phyloP scores from a whole-genome alignment of 23 tunicate species.

The Halocynthia roretzi region DNA sequence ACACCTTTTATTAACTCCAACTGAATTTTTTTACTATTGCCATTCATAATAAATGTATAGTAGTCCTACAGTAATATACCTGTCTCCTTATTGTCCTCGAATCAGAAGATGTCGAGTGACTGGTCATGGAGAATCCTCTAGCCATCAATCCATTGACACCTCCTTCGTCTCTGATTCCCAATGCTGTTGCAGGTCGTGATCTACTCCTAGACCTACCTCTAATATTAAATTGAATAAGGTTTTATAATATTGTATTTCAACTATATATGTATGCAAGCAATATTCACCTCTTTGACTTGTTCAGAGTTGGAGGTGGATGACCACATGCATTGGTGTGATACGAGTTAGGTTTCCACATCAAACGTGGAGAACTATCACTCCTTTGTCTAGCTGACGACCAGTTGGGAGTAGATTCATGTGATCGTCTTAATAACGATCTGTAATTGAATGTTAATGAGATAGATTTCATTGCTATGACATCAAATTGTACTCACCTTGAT shows the following conservation, averaged over 20 bases:
- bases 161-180: constrained; percentile 5
- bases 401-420: no score
- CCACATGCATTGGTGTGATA: constrained; percentile 44
- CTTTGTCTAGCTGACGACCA: no score
- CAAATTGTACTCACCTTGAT: constrained; percentile 20
- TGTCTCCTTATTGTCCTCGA: not conserved
- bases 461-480: not conserved
- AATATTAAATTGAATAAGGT: not conserved
- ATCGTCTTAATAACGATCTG: no score
- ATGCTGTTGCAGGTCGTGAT: constrained; percentile 29
- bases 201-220: constrained; percentile 28
- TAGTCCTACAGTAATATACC: constrained; percentile 19
- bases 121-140: constrained; percentile 23
- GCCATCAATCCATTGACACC: constrained; percentile 14
- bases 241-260: not conserved
- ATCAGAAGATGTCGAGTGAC: constrained; percentile 4
- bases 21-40: not conserved
- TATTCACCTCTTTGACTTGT: constrained; percentile 19
- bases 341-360: constrained; percentile 80
- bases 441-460: no score
- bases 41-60: not conserved
- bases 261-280: not conserved
- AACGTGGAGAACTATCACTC: constrained; percentile 40
- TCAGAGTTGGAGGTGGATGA: constrained; percentile 45
- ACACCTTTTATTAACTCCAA: not conserved